Percentiles rank a stretch among this genome's conserved stretches.
phyloP scores from a whole-genome alignment of 2,888 invertebrate genomes.

The Perizoma affinitatum region DNA sequence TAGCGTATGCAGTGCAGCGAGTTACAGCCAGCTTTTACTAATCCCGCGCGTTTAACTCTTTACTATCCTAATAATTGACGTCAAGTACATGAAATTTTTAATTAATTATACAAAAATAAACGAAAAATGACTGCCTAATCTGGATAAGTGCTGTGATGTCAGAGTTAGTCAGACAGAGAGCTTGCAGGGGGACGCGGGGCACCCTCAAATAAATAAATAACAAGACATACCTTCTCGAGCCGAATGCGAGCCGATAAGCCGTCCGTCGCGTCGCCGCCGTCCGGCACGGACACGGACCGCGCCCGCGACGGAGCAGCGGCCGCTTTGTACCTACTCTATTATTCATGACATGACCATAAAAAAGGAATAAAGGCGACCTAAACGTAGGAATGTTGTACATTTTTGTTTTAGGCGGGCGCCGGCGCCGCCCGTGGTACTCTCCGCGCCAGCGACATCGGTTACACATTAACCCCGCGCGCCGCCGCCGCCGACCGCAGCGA shows the following conservation, averaged over 20 bases:
- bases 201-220: background rate
- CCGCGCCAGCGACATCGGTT: slow-evolving; percentile 66
- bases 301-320: slow-evolving; percentile 48
- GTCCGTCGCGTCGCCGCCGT: background rate
- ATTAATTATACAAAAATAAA: no score
- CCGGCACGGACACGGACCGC: background rate
- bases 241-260: slow-evolving; percentile 11
- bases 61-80: background rate
- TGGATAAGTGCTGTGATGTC: no score
- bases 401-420: slow-evolving; percentile 78
- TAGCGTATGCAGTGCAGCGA: no score
- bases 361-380: slow-evolving; percentile 73
- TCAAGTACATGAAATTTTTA: no score
- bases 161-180: no score
- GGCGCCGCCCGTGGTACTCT: slow-evolving; percentile 81
- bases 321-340: slow-evolving; percentile 75
- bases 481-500: slow-evolving; percentile 1
- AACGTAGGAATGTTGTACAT: slow-evolving; percentile 78
- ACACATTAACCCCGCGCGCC: slow-evolving; percentile 69
- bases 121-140: no score
- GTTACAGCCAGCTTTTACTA: background rate
- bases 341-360: slow-evolving; percentile 73
- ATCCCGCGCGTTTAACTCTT: slow-evolving; percentile 19
- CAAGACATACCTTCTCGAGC: background rate
- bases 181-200: no score